These are phyloP conservation scores for Calvadosia cruxmelitensis DNA, from an alignment of 30 jellyfish, hydroid and myxozoan genomes.

Conservation along the genomic window DNA sequence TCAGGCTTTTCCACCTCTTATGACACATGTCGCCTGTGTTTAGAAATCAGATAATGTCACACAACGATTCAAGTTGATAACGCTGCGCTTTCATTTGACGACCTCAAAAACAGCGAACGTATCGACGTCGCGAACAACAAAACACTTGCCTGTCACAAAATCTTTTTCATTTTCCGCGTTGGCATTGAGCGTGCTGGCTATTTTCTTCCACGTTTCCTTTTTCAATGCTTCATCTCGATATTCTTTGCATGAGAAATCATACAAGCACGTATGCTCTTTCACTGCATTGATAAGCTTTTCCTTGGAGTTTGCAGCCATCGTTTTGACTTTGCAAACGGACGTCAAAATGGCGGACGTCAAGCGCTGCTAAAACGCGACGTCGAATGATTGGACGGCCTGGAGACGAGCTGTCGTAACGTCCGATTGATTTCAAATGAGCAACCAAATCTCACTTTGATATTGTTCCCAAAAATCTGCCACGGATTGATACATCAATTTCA, in stretches of 20 bases:
- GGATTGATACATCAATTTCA: no score
- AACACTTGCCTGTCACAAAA: neutral
- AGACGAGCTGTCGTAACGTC: no score
- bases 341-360: constrained; percentile 1
- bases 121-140: no score
- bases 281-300: neutral
- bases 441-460: no score
- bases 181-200: neutral
- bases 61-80: neutral
- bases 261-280: neutral
- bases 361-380: no score
- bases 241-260: neutral
- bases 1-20: neutral
- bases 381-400: no score
- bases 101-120: no score
- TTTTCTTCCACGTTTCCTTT: neutral
- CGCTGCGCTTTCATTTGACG: no score
- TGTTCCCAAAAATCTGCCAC: no score
- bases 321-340: no score
- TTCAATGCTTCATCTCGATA: neutral
- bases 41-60: neutral
- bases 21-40: neutral
- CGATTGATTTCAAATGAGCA: no score
- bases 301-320: no score
- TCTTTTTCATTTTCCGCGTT: neutral